A percentile compares a stretch with the other conserved stretches of the same genome.
phyloP scores from a whole-genome alignment of 2,888 invertebrate species.

The Nudaria mundana region DNA sequence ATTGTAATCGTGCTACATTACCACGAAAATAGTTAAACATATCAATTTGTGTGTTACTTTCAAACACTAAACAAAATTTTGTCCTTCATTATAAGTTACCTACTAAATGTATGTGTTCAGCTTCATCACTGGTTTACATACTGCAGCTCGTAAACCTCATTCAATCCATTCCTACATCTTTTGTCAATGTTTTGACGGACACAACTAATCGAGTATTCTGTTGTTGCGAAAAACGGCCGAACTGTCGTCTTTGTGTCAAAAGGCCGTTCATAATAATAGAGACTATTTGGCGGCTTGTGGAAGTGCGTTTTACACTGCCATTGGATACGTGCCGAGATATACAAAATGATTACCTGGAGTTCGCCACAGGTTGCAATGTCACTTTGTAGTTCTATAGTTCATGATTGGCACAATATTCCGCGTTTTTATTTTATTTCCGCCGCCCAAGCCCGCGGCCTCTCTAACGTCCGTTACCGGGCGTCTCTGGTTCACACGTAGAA shows the following conservation, averaged over 20 bases:
- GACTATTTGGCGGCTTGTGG: constrained; percentile 38
- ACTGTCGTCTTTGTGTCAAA: constrained; percentile 16
- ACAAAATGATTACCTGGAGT: constrained; percentile 46
- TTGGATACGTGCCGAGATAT: constrained; percentile 60
- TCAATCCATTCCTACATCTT: constrained; percentile 1
- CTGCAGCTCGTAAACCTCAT: background rate
- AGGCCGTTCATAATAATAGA: constrained; percentile 25
- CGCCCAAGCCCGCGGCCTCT: too few relatives aligned
- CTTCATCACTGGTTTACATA: too few relatives aligned
- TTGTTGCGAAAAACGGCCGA: constrained; percentile 6
- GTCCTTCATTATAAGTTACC: too few relatives aligned
- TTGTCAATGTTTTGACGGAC: constrained; percentile 18
- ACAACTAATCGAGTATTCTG: constrained; percentile 20
- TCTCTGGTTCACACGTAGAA: too few relatives aligned
- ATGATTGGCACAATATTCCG: constrained; percentile 8
- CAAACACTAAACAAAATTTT: too few relatives aligned
- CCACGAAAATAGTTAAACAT: too few relatives aligned
- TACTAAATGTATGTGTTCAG: too few relatives aligned
- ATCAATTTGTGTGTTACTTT: too few relatives aligned
- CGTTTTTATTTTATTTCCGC: too few relatives aligned
- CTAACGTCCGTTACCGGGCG: too few relatives aligned
- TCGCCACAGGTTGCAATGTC: constrained; percentile 56
- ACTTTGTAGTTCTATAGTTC: constrained; percentile 20
- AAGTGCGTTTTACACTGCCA: constrained; percentile 45
- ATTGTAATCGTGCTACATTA: too few relatives aligned